Evolutionary conservation across 1,140 invertebrate species (phyloP).

Genomic region (Neoseiulus cucumeris): DNA sequence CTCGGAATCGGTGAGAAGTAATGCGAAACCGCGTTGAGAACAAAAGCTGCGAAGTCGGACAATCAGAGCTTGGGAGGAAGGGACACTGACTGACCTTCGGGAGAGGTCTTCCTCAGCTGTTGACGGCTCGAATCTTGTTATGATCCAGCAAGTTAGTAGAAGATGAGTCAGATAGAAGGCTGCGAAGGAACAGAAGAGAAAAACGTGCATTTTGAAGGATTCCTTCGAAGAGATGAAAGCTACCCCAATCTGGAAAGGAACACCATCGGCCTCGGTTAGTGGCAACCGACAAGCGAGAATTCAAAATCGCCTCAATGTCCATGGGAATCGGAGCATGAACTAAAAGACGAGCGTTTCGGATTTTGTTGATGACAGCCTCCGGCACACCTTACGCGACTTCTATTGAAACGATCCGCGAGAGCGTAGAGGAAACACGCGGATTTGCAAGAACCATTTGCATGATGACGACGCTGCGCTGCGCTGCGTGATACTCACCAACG

Average conservation of each 20-base stretch:
- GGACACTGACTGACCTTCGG: not conserved
- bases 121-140: not conserved
- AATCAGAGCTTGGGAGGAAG: too few species aligned
- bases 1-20: too few species aligned
- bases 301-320: not conserved
- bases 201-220: constrained; percentile 2
- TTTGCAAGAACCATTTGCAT: not conserved
- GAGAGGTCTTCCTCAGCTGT: not conserved
- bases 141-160: not conserved
- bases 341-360: not conserved
- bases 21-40: too few species aligned
- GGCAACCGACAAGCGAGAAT: not conserved
- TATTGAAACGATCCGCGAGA: not conserved
- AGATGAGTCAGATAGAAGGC: constrained; percentile 6
- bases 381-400: not conserved
- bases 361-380: not conserved
- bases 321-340: not conserved
- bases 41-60: too few species aligned
- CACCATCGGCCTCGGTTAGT: not conserved
- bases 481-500: not conserved
- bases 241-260: not conserved
- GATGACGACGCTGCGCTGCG: not conserved
- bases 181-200: not conserved
- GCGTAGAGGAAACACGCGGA: not conserved
- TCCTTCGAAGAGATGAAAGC: constrained; percentile 8